phyloP scores from a whole-genome alignment of 2,888 invertebrate species.

The Tetheella fluctuosa region DNA sequence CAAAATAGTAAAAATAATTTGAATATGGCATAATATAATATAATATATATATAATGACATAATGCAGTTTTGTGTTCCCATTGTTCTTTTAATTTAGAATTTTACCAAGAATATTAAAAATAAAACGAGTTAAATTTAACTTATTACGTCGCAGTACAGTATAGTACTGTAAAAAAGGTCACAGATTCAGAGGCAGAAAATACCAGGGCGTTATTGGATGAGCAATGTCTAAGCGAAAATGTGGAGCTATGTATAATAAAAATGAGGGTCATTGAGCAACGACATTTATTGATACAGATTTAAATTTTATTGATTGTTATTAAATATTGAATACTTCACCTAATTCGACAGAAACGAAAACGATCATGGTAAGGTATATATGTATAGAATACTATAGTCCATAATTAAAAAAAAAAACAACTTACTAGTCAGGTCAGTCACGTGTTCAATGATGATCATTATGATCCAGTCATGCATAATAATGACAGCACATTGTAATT shows the following conservation, averaged over 20 bases:
- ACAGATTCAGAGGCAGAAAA: conserved; percentile 5
- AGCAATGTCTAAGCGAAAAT: background rate
- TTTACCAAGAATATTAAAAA: background rate
- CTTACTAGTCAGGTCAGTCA: too few relatives aligned
- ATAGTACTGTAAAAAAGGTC: background rate
- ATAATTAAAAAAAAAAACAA: too few relatives aligned
- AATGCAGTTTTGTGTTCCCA: too few relatives aligned
- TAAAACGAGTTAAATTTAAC: background rate
- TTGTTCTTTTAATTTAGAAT: too few relatives aligned
- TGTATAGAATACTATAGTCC: too few relatives aligned
- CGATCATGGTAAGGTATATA: too few relatives aligned
- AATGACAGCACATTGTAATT: background rate
- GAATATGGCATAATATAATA: too few relatives aligned
- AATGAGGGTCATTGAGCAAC: background rate
- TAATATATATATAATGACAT: too few relatives aligned
- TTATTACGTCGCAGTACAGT: background rate
- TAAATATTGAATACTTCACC: background rate
- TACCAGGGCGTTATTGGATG: conserved; percentile 5
- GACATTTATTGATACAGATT: background rate
- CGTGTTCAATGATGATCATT: background rate
- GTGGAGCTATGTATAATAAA: background rate
- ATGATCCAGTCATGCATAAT: background rate
- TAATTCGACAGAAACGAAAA: background rate
- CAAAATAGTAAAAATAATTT: background rate
- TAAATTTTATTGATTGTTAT: background rate